Base-by-base conservation (phyloP, 2,888 invertebrate genomes). In the Oxytorus armatus region DNA sequence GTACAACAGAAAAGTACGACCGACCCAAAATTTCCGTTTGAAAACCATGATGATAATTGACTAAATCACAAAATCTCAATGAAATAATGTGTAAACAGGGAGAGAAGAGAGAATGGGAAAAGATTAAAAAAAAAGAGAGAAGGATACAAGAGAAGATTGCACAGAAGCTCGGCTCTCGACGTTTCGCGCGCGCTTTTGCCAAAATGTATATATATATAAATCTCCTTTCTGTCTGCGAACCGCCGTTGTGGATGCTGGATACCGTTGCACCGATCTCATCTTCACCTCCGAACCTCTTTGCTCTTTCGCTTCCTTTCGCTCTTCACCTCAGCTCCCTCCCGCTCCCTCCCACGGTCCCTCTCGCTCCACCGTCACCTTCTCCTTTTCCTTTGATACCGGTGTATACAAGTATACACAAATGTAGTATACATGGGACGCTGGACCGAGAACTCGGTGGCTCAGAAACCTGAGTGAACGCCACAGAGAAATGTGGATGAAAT, bases 221-320 rank as follows among this genome's bases (percentile, higher is more conserved):
- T 72, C 49, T 61, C 29, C n/a, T 63, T 55, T 65, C 25, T 21
- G 57, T 72, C 65, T 77, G 25, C 21, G 51, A 53, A 68, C 25
- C 25, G 49, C 51, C 61, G 78, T 77, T 79, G 83, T 39, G 63
- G 51, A 65, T 63, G 77, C 75, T 79, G 81, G 81, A 79, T 83
- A 82, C 77, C 68, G 33, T 44, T 42, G 66, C 77, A 83, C 76
- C 80, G 82, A 81, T 77, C 82, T 77, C 83, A 79, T 82, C 78
- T 79, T 39, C 53, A 39, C 55, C 78, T 74, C n/a, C 69, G 55
- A 73, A 59, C 61, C 79, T 69, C 81, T 74, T 72, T 49, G 81
- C 79, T 83, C 78, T 76, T 65, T 79, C 81, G 73, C 77, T 79
- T 55, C 39, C 73, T 66, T 65, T 73, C 49, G 21, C 33, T 66